These are phyloP conservation scores for Thysanoteuthis rhombus DNA, from an alignment of 2,888 invertebrate genomes.

Conservation along the genomic window DNA sequence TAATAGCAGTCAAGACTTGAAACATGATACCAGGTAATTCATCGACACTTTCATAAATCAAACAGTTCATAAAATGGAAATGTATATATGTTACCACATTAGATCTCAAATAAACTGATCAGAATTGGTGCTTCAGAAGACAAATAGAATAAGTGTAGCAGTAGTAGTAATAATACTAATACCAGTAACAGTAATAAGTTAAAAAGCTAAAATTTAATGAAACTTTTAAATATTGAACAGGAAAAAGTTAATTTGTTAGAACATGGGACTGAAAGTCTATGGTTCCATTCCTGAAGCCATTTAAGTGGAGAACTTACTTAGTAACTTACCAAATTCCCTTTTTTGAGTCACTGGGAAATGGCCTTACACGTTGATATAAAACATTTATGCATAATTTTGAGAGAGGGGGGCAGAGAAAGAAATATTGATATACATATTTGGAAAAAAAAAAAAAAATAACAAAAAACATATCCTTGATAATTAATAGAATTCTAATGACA, in stretches of 20 bases:
- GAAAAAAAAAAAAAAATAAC: no score
- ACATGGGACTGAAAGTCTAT: neutral
- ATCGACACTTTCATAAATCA: neutral
- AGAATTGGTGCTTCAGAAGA: neutral
- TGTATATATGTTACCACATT: neutral
- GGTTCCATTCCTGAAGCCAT: neutral
- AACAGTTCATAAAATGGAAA: neutral
- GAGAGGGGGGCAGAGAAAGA: neutral
- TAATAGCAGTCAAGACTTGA: neutral
- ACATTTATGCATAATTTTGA: neutral
- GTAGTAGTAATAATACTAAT: no score
- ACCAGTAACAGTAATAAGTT: neutral
- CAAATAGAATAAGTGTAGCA: neutral
- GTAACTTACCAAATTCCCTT: neutral
- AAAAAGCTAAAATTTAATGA: neutral
- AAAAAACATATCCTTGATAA: neutral
- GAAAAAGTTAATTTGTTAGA: neutral
- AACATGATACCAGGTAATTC: neutral
- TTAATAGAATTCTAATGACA: neutral
- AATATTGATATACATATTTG: no score
- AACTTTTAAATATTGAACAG: neutral
- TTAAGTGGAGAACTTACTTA: neutral
- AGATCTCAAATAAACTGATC: neutral
- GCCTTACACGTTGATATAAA: neutral
- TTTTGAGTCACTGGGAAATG: neutral